Base-by-base conservation (phyloP, 2,888 invertebrate genomes). In the Dynastes tityus region DNA sequence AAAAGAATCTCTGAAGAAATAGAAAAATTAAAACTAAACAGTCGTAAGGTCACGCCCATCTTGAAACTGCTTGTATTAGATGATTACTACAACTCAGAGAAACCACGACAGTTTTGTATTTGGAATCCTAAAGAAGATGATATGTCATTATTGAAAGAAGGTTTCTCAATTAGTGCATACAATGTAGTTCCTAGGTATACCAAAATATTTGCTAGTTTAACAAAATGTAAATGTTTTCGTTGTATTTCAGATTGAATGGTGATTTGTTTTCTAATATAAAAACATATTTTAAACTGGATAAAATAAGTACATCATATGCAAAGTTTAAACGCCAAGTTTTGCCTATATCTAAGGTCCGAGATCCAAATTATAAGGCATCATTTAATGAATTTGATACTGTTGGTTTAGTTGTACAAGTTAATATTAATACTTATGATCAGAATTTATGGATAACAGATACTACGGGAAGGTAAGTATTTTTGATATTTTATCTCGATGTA, bases 301-400 rank as follows among this genome's bases (percentile, higher is more conserved):
- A 78, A 37, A 61, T 11, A 22, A 37, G 40, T 49, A 45, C 63
- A 4, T 68, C 67, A n/a, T 49, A 75, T 75, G 80, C 81, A 27
- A 85, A 83, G 81, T 84, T 84, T 45, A 83, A 83, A 68, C 83
- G 89, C 58, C 84, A 82, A 71, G 53, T 87, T 13, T 82, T 87
- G 22, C 84, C 87, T n/a, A 90, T 93, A 77, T 87, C 87, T 81
- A 90, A 91, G 78, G 83, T 92, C 32, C 80, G 82, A 4, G 82
- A 85, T 22, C 73, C 82, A 22, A 85, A 84, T 61, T 89, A 90
- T 80, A 85, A 86, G 78, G 90, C 91, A 3, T 80, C 86, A 9
- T 93, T 92, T 84, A 91, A 92, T 80, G 96, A 96, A 90, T 90
- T 95, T 81, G 96, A 96, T 88, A 92, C 93, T 9, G 91, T 93